Base-by-base conservation (phyloP, 1,140 invertebrate species). In the Charaxes varanes region DNA sequence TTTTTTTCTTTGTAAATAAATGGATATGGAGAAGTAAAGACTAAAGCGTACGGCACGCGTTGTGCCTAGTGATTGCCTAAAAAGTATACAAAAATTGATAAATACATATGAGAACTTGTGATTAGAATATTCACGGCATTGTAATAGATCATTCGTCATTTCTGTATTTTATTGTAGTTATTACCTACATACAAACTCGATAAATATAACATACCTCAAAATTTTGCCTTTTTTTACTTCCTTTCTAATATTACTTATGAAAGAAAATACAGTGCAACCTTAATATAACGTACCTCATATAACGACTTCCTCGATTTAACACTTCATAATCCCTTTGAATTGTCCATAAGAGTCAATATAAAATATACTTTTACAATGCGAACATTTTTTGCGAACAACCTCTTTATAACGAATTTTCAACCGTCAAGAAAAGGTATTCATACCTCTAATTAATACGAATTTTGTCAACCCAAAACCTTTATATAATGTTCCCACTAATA, bases 201-300 rank as follows among this genome's bases (percentile, higher is more conserved):
- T 79, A 79, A 78, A 78, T 79, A 79, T 69, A 81, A 82, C 74
- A 76, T 79, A 82, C 78, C 77, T 81, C 77, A 70, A 78, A 71
- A 64, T 59, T 50, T 41, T 43, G 46, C 14, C 54, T n/a, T n/a
- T n/a, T 79, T 78, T 74, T 61, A 67, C 70, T 76, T 64, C 7
- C 18, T 13, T 11, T 17, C 24, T 19, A 16, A 13, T 17, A 19
- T 10, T 16, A n/a, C 5, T 19, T 19, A 4, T 4, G 7, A 6
- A 23, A 4, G 2, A 23, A 8, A 6, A 19, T 33, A 10, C 6
- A 6, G 19, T 19, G 10, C 17, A 15, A 33, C 6, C 19, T 7
- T n/a, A 33, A 33, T 19, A 18, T 7, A 8, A 6, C n/a, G 6
- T 11, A 26, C 13, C 14, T 11, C 22, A 10, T 5, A 30, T 27